These are phyloP conservation scores for Heliconius nattereri DNA, from an alignment of 1,140 invertebrate genomes.

Conservation along the genomic window DNA sequence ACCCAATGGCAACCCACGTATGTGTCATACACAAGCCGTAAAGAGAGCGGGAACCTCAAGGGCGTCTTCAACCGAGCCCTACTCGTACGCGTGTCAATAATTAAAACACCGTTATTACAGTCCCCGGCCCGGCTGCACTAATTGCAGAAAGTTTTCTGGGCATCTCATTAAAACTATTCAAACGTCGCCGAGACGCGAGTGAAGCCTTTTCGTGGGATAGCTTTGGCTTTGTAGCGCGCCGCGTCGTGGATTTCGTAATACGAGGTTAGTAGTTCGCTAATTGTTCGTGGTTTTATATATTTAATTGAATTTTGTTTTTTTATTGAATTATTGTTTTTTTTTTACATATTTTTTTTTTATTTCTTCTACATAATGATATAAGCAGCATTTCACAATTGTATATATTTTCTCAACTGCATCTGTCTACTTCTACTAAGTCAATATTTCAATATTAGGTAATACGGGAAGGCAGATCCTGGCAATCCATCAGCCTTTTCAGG, in stretches of 20 bases:
- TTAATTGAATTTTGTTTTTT: no score
- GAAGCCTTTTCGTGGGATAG: slow-evolving; percentile 36
- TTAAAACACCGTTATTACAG: slow-evolving; percentile 46
- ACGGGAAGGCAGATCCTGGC: no score
- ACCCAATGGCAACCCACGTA: slow-evolving; percentile 26
- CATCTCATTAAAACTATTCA: slow-evolving; percentile 57
- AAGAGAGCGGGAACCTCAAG: slow-evolving; percentile 32
- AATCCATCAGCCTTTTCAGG: no score
- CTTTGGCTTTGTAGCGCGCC: slow-evolving; percentile 32
- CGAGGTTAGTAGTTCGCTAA: slow-evolving; percentile 15
- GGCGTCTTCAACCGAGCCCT: slow-evolving; percentile 31
- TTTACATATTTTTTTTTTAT: no score
- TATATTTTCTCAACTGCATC: no score
- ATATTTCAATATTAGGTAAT: no score
- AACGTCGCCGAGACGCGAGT: slow-evolving; percentile 42
- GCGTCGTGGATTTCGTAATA: slow-evolving; percentile 4
- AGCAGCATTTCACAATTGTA: no score
- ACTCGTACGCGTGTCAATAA: slow-evolving; percentile 46
- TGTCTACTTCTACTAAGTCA: no score
- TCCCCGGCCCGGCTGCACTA: slow-evolving; percentile 41
- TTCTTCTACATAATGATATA: no score
- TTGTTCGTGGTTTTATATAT: not conserved
- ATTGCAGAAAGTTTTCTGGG: slow-evolving; percentile 54
- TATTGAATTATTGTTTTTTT: no score
- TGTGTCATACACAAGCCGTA: not conserved